Conservation (phyloP, 2,113 vertebrate genomes). For the Neolamprologus sp. region DNA sequence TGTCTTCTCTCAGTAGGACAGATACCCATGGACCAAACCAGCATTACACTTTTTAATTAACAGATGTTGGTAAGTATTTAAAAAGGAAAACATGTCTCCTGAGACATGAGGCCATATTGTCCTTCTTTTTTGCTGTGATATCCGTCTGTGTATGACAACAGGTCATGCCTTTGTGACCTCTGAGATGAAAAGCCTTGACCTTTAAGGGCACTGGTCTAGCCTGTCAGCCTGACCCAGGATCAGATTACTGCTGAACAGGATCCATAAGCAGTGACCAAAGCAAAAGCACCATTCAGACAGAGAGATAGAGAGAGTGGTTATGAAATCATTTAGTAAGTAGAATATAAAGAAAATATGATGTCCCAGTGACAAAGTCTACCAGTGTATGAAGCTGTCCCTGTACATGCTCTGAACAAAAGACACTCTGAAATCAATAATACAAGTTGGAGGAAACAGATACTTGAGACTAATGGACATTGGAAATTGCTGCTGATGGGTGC, state of each 20-base stretch:
- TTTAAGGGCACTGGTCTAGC: background rate
- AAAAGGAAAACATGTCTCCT: background rate
- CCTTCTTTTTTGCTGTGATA: background rate
- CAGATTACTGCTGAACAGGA: background rate
- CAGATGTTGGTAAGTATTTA: background rate
- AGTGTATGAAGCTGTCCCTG: constrained; percentile 54
- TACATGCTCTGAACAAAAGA: constrained; percentile 56
- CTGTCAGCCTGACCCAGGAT: background rate
- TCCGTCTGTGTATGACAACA: background rate
- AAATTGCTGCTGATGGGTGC: constrained; percentile 72
- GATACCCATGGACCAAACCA: background rate
- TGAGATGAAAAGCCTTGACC: constrained; percentile 60
- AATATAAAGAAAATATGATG: background rate
- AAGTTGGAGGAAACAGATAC: constrained; percentile 79
- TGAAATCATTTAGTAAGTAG: constrained; percentile 10
- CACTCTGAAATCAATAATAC: constrained; percentile 76
- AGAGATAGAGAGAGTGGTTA: background rate
- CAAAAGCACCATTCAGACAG: background rate
- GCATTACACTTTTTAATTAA: background rate
- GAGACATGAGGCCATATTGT: background rate
- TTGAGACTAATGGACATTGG: constrained; percentile 85
- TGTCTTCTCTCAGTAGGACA: background rate
- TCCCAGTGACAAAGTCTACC: constrained; percentile 3
- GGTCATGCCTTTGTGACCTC: constrained; percentile 23
- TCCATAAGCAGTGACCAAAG: background rate